phyloP scores from a whole-genome alignment of 2,797 vertebrate genomes.

The Euphonia xanthogaster region DNA sequence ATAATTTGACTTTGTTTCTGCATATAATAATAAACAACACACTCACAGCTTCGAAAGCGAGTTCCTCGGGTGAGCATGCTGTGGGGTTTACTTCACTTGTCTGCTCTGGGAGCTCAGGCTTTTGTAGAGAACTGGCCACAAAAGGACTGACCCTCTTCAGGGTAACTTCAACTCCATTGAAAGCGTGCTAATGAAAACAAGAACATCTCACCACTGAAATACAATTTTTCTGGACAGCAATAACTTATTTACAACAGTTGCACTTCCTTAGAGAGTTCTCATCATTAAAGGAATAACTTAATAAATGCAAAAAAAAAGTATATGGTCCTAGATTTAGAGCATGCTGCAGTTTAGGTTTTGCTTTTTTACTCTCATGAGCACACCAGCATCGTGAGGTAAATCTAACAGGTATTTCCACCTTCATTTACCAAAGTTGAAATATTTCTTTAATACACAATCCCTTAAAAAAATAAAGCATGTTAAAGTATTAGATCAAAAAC shows the following conservation, averaged over 20 bases:
- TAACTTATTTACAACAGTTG: background rate
- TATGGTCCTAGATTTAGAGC: background rate
- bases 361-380: background rate
- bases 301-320: background rate
- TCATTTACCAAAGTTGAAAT: background rate
- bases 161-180: slow-evolving; percentile 40
- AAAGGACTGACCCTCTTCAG: background rate
- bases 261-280: background rate
- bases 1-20: background rate
- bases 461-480: background rate
- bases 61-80: background rate
- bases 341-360: background rate
- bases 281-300: background rate
- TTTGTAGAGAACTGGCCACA: background rate
- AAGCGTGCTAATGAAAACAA: slow-evolving; percentile 27
- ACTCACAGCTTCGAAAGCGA: slow-evolving; percentile 38
- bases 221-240: background rate
- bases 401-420: background rate
- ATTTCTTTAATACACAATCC: background rate
- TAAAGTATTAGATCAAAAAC: background rate
- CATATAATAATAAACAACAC: background rate
- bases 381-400: background rate
- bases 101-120: background rate
- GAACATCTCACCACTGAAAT: background rate
- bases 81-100: background rate